These are phyloP conservation scores for Scomber colias DNA, from an alignment of 2,113 vertebrate species.

Conservation along the genomic window DNA sequence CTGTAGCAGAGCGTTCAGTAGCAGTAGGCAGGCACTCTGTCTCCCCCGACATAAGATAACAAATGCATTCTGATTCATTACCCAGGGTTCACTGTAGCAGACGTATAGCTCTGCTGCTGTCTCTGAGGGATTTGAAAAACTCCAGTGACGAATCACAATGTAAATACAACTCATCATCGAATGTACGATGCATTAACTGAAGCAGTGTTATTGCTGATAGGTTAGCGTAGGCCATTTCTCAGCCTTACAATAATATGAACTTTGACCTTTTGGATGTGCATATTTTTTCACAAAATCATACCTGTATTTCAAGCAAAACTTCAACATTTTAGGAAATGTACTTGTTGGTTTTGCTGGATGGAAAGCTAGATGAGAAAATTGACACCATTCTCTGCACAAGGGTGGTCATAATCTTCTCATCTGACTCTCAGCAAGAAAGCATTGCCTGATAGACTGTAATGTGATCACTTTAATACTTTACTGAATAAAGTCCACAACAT, in stretches of 20 bases:
- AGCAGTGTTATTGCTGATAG: not conserved
- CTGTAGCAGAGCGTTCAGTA: conserved; percentile 6
- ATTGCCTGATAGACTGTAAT: not conserved
- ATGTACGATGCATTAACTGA: not conserved
- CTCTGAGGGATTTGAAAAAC: conserved; percentile 17
- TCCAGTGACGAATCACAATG: conserved; percentile 22
- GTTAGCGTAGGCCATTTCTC: not conserved
- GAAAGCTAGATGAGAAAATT: too few relatives aligned
- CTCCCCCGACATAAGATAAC: conserved; percentile 45
- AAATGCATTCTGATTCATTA: conserved; percentile 42
- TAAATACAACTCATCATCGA: conserved; percentile 17
- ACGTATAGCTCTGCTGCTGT: not conserved
- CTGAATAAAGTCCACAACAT: conserved; percentile 37
- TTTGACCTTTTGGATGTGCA: not conserved
- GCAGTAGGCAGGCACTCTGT: conserved; percentile 25
- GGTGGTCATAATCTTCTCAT: not conserved
- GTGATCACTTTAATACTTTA: conserved; percentile 13
- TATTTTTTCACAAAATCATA: not conserved
- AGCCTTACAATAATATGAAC: not conserved
- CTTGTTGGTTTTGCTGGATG: too few relatives aligned
- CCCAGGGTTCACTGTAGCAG: not conserved
- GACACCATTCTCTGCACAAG: not conserved
- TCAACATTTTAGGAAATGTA: not conserved
- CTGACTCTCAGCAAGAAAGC: not conserved
- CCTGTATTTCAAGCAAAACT: not conserved